These are phyloP conservation scores for Ophion obscuratus DNA, from an alignment of 2,888 invertebrate species.

Conservation along the genomic window DNA sequence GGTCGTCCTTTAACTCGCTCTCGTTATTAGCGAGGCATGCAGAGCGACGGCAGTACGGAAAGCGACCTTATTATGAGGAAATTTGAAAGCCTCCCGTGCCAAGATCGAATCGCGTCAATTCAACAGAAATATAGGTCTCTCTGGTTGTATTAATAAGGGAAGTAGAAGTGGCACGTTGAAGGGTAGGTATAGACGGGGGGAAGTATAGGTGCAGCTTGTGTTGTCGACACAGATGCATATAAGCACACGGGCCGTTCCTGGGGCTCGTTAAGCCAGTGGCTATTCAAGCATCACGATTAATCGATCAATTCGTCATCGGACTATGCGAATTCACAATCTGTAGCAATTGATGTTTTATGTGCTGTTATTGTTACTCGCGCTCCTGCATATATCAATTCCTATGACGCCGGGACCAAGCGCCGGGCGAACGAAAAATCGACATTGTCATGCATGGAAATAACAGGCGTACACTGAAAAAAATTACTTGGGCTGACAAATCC, in stretches of 20 bases:
- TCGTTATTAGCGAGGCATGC: slow-evolving; percentile 33
- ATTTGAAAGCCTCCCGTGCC: slow-evolving; percentile 16
- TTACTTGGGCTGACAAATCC: background rate
- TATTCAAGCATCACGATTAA: slow-evolving; percentile 49
- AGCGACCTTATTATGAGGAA: background rate
- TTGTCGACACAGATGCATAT: background rate
- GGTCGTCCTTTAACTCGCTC: slow-evolving; percentile 36
- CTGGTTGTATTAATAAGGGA: slow-evolving; percentile 18
- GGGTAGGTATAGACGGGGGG: background rate
- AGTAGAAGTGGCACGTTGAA: slow-evolving; percentile 18
- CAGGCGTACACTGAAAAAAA: background rate
- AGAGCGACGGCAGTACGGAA: slow-evolving; percentile 20
- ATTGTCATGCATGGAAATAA: slow-evolving; percentile 19
- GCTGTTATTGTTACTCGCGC: slow-evolving; percentile 36
- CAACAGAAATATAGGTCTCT: slow-evolving; percentile 12
- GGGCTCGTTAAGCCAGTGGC: slow-evolving; percentile 42
- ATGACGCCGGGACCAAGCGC: slow-evolving; percentile 8
- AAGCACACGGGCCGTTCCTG: slow-evolving; percentile 31
- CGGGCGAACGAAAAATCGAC: slow-evolving; percentile 18
- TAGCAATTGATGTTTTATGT: background rate
- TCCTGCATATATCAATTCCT: slow-evolving; percentile 43
- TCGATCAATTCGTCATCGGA: slow-evolving; percentile 62
- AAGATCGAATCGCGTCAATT: slow-evolving; percentile 24
- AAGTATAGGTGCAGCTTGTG: background rate
- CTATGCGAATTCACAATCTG: slow-evolving; percentile 34